A percentile compares a stretch with the other conserved stretches of the same genome.
These are phyloP conservation scores for Sebastes schlegelii DNA, from an alignment of 2,113 vertebrate genomes.

Conservation along the genomic window DNA sequence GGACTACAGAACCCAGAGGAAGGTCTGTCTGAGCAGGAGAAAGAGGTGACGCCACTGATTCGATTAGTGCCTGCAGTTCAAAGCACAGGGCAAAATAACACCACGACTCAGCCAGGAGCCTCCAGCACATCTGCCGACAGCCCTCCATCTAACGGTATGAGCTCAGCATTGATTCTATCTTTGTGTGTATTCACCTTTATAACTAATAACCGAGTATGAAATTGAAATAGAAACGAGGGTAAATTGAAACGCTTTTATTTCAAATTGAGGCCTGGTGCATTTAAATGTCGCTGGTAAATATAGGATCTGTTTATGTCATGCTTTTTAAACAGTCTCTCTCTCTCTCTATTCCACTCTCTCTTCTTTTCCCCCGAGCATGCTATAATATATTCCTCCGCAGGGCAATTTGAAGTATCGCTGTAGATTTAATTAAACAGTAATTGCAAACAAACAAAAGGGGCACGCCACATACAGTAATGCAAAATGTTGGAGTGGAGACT, in stretches of 20 bases:
- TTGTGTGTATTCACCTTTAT: slow-evolving; percentile 22
- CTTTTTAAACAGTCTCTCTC: slow-evolving; percentile 41
- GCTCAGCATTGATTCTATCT: background rate
- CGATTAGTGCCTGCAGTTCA: slow-evolving; percentile 59
- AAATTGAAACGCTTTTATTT: background rate
- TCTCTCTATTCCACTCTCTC: slow-evolving; percentile 38
- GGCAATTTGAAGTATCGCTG: slow-evolving; percentile 58
- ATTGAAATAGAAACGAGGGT: slow-evolving; percentile 9
- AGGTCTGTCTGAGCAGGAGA: slow-evolving; percentile 81
- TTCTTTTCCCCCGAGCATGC: slow-evolving; percentile 36
- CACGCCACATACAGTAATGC: slow-evolving; percentile 27
- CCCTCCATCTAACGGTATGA: slow-evolving; percentile 62
- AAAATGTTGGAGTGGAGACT: slow-evolving; percentile 22
- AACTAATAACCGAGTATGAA: slow-evolving; percentile 3
- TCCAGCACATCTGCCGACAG: slow-evolving; percentile 25
- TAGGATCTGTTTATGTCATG: slow-evolving; percentile 42
- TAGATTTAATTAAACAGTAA: slow-evolving; percentile 73
- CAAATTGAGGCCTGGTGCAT: slow-evolving; percentile 13
- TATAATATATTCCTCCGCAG: slow-evolving; percentile 59
- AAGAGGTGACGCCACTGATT: slow-evolving; percentile 72
- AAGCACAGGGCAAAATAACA: slow-evolving; percentile 30
- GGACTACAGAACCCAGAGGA: slow-evolving; percentile 55
- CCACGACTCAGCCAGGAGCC: slow-evolving; percentile 33
- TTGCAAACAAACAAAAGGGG: slow-evolving; percentile 67
- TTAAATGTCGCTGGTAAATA: slow-evolving; percentile 50